These are phyloP conservation scores for Drosophila tsacasi DNA, from an alignment of 1,140 invertebrate genomes.

Conservation along the genomic window DNA sequence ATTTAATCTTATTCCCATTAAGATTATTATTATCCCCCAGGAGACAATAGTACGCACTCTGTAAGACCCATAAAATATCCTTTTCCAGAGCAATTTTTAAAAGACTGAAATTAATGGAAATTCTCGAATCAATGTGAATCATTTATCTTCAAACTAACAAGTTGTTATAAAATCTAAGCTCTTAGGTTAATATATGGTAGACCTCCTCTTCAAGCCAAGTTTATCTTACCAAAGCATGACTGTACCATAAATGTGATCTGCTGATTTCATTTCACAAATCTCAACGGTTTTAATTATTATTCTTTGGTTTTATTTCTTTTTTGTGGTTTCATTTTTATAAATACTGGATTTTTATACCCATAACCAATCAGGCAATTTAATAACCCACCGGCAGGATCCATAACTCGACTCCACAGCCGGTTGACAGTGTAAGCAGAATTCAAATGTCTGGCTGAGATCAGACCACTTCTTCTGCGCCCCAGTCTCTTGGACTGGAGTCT, in stretches of 20 bases:
- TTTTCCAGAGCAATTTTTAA: not conserved
- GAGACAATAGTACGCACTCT: not conserved
- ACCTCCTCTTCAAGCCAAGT: too few relatives aligned
- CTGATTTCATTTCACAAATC: conserved; percentile 40
- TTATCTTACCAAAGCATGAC: not conserved
- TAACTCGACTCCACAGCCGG: conserved; percentile 27
- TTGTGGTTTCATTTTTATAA: conserved; percentile 20
- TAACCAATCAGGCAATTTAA: conserved; percentile 41
- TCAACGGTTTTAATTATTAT: conserved; percentile 26
- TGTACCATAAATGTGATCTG: conserved; percentile 22
- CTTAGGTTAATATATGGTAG: too few relatives aligned
- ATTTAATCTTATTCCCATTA: not conserved
- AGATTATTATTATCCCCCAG: not conserved
- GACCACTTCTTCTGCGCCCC: conserved; percentile 39
- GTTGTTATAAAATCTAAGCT: too few relatives aligned
- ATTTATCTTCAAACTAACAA: not conserved
- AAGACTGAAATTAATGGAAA: not conserved
- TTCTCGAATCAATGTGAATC: not conserved
- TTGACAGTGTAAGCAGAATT: conserved; percentile 36
- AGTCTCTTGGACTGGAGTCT: conserved; percentile 11
- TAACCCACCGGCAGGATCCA: conserved; percentile 18
- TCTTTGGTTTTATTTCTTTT: not conserved
- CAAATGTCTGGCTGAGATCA: conserved; percentile 53
- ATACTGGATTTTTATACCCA: conserved; percentile 17
- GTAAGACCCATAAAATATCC: not conserved